A percentile compares a stretch with the other conserved stretches of the same genome.
Evolutionary conservation across 1,140 invertebrate genomes (phyloP).

Genomic region (Bactericera cockerelli): DNA sequence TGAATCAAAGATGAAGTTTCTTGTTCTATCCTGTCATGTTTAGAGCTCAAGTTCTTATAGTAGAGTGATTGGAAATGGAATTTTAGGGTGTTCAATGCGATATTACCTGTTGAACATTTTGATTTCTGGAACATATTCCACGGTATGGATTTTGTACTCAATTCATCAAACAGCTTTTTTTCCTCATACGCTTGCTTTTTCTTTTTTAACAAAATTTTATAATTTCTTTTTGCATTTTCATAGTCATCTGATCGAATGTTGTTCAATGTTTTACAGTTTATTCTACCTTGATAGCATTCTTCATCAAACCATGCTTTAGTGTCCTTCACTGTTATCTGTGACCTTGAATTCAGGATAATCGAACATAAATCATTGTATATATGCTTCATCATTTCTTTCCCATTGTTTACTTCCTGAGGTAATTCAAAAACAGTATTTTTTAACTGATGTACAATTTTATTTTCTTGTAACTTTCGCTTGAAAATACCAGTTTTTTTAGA

Average conservation of each 20-base stretch:
- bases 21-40: too few species aligned
- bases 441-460: too few species aligned
- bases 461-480: too few species aligned
- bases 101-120: background rate
- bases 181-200: background rate
- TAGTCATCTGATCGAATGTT: background rate
- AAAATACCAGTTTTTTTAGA: too few species aligned
- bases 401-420: too few species aligned
- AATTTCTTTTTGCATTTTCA: background rate
- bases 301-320: background rate
- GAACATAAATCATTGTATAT: background rate
- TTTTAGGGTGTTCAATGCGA: background rate
- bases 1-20: too few species aligned
- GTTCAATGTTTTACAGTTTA: background rate
- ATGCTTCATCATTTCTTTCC: too few species aligned
- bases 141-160: background rate
- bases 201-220: background rate
- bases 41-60: too few species aligned
- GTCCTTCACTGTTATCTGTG: background rate
- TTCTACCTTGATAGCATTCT: background rate
- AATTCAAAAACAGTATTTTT: too few species aligned
- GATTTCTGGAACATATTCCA: background rate
- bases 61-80: too few species aligned
- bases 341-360: background rate
- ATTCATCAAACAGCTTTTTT: background rate